Conservation (phyloP, 1,140 invertebrate species). For the Agrilus planipennis region DNA sequence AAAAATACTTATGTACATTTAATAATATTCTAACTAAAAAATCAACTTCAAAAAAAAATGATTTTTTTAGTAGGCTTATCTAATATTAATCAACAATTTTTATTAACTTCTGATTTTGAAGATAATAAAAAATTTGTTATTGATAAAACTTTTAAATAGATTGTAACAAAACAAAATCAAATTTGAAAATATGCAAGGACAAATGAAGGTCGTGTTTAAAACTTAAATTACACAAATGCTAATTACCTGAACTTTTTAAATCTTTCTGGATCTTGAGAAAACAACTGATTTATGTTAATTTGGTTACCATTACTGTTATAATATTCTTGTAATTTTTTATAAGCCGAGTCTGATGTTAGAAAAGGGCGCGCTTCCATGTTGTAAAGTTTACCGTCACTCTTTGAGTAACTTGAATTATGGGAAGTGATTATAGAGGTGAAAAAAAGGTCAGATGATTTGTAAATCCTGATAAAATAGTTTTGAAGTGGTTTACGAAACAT, state of each 20-base stretch:
- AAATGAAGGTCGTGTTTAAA: slow-evolving; percentile 19
- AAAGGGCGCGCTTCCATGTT: slow-evolving; percentile 16
- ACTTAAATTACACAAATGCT: slow-evolving; percentile 7
- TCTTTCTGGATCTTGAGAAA: slow-evolving; percentile 59
- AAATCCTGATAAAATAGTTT: no score
- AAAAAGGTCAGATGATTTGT: no score
- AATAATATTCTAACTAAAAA: slow-evolving; percentile 2
- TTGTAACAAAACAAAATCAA: slow-evolving; percentile 4
- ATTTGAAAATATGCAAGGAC: slow-evolving; percentile 16
- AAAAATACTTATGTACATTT: slow-evolving; percentile 13
- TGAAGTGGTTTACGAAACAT: no score
- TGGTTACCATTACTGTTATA: slow-evolving; percentile 52
- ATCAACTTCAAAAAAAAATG: not conserved
- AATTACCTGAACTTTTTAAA: slow-evolving; percentile 72
- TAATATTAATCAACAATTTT: not conserved
- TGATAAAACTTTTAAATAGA: not conserved
- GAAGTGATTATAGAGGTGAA: no score
- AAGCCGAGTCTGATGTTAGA: slow-evolving; percentile 54
- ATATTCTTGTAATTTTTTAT: slow-evolving; percentile 58
- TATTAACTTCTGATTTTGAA: not conserved
- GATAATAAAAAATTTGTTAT: not conserved
- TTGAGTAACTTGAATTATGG: no score
- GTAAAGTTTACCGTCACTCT: no score
- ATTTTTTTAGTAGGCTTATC: not conserved
- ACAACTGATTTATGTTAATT: slow-evolving; percentile 66